Conservation (phyloP, 2,113 vertebrate genomes). For the Vulpes vulpes region DNA sequence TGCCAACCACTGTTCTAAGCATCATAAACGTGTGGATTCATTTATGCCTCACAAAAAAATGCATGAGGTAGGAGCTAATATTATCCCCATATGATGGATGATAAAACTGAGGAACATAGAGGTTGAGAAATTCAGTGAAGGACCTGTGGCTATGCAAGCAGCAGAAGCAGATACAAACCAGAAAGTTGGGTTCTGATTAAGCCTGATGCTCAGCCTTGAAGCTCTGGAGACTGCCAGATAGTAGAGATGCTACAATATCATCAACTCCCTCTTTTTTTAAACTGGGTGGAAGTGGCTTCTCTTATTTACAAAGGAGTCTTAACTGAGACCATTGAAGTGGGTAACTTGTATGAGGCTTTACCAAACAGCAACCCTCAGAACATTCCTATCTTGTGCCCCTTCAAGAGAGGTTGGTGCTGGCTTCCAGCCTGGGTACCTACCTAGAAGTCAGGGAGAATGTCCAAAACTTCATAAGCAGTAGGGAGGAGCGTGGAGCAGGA, state of each 20-base stretch:
- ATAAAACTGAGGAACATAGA: neutral
- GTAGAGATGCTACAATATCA: neutral
- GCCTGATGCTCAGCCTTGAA: neutral
- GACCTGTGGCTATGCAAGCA: neutral
- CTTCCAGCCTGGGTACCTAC: neutral
- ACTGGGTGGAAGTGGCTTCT: neutral
- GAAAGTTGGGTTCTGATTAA: neutral
- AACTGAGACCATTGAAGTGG: accelerated
- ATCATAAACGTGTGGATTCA: neutral
- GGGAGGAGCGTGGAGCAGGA: accelerated
- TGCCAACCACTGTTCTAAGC: neutral
- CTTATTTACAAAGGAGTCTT: neutral
- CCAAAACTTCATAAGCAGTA: neutral
- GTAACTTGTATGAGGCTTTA: neutral
- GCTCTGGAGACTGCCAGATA: neutral
- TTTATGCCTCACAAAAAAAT: neutral
- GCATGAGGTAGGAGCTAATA: neutral
- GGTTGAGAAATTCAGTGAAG: neutral
- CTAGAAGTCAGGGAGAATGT: neutral
- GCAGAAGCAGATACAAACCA: neutral
- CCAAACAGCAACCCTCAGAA: neutral
- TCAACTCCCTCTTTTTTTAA: neutral
- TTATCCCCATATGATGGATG: neutral
- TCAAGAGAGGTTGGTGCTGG: neutral
- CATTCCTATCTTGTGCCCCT: neutral